Evolutionary conservation across 2,113 vertebrate species (phyloP), one percentile per base, ranked within the genome.

Genomic region (Tympanuchus pallidicinctus): DNA sequence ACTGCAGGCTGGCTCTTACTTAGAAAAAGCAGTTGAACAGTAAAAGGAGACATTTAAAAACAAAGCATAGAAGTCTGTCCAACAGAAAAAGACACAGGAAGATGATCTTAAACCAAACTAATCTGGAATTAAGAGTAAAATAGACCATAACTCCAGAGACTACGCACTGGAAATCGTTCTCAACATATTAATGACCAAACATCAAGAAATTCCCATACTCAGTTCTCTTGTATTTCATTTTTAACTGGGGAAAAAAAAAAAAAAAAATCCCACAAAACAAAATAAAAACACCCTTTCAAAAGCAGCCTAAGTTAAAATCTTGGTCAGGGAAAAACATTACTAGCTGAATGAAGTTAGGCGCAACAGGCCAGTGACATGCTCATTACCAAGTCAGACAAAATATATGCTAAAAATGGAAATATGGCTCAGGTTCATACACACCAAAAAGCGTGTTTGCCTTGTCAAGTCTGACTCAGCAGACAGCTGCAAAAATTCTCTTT

Each of bases 371-470:
- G 17, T 54, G 13, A 54, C 16, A 45, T 2, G 65, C 22, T 40
- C 38, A 9, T 20, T 81, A 80, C 32, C 54, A 10, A 13, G 19
- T 21, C 56, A 79, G 22, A 14, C 13, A 78, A 61, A 82, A 79
- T 40, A 45, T 21, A 40, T 45, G 17, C 54, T 45, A 34, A 72
- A 78, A 89, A 21, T 0, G 8, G 19, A 43, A 17, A 78, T 65
- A 74, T 50, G 12, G 45, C 16, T 30, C 36, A 76, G 56, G 27
- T 78, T 75, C 56, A n/a, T 11, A 78, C 11, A 18, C 1, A 10
- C 2, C 2, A 8, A 84, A 69, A 84, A 71, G 4, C 21, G 24
- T 20, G 16, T 1, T 10, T 60, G n/a, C 4, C 1, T 0, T 25
- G 2, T 47, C 59, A 90, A 45, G 47, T 28, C 36, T 0, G 5